Evolutionary conservation across 1,140 invertebrate species (phyloP), one percentile per base, ranked within the genome.

Genomic region (Notospermus geniculatus): DNA sequence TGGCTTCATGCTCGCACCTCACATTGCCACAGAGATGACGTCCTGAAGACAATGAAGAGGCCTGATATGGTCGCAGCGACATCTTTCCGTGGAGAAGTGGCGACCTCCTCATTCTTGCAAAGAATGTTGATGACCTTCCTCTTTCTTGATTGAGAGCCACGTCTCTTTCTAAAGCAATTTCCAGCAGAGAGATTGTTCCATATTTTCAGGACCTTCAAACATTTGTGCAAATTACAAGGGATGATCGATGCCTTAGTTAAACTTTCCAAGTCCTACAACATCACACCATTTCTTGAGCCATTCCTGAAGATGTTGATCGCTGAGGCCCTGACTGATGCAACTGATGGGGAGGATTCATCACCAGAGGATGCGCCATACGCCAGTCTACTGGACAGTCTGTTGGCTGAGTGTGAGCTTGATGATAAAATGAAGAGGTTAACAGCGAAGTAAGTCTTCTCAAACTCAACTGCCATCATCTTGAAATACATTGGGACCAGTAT

Each of bases 201-300:
- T 60, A 13, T 53, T 66, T 62, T 17, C 66, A 78, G 76, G 43
- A 58, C 65, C 5, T 78, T 73, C 54, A 71, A 71, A 27, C 59
- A 71, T 55, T 32, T 78, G n/a, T 63, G 66, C 50, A 52, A 57
- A 30, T 65, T 75, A 54, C 63, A 65, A 22, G 53, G 45, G 2
- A 32, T 78, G 1, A 63, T 70, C 0, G 59, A 69, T 25, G 25
- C 55, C 39, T 41, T 78, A 13, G 39, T 30, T 2, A 43, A 65
- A 27, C 53, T 76, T 23, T 60, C 69, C 23, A 27, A 53, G 1
- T 53, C 58, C 17, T 71, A 65, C 62, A 63, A 68, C 15, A 46
- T 66, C 17, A 52, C 70, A 11, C 28, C 52, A n/a, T 64, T 78
- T 25, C 54, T 68, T 11, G 1, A 29, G 1, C 56, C 62, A 17